Evolutionary conservation across 2,797 vertebrate species (phyloP).

Genomic region (Neosilurus mollespiculum): DNA sequence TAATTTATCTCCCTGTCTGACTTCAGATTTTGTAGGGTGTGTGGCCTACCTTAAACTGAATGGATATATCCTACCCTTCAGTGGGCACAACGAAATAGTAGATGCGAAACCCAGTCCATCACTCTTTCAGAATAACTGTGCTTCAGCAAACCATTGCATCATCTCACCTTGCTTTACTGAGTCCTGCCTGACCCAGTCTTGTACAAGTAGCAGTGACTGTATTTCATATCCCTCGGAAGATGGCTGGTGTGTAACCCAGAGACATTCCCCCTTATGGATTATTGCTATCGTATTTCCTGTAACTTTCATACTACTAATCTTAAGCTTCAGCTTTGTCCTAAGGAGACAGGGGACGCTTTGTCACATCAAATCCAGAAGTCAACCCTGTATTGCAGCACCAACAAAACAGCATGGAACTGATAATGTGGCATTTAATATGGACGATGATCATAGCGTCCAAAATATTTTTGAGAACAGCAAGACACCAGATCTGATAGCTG

Average conservation of each 20-base stretch:
- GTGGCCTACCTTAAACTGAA: conserved; percentile 69
- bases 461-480: conserved; percentile 37
- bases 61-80: conserved; percentile 64
- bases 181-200: conserved; percentile 60
- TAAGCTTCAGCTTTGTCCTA: conserved; percentile 52
- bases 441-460: conserved; percentile 43
- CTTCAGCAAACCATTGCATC: conserved; percentile 60
- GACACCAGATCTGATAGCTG: conserved; percentile 45
- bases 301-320: conserved; percentile 52
- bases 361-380: conserved; percentile 19
- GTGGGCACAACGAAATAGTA: conserved; percentile 62
- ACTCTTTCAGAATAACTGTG: conserved; percentile 64
- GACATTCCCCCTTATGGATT: conserved; percentile 63
- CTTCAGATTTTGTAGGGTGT: conserved; percentile 75
- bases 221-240: conserved; percentile 46
- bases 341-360: conserved; percentile 38
- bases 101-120: conserved; percentile 62
- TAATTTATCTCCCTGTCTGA: not conserved
- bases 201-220: conserved; percentile 56
- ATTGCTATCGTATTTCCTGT: conserved; percentile 64
- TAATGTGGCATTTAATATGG: conserved; percentile 60
- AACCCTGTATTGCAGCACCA: conserved; percentile 32
- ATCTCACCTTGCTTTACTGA: conserved; percentile 58
- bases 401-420: conserved; percentile 59
- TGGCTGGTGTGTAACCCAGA: conserved; percentile 58